phyloP scores from a whole-genome alignment of 2,797 vertebrate genomes.

The Anniella stebbinsi region DNA sequence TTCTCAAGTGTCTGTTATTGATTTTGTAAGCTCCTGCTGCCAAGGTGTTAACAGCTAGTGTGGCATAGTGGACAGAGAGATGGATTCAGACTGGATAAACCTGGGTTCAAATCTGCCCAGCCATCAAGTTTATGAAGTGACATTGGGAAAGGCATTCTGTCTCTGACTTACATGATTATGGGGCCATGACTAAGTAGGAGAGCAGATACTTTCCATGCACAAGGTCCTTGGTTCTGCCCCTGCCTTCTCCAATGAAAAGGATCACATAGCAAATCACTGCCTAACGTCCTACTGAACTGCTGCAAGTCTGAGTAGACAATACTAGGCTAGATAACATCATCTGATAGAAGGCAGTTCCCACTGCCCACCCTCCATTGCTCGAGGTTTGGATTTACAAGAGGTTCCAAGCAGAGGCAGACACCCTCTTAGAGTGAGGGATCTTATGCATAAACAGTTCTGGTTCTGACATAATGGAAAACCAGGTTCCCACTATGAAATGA shows the following conservation, averaged over 20 bases:
- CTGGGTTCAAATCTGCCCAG: background rate
- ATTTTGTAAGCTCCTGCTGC: background rate
- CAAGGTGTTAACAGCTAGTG: background rate
- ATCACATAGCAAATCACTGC: background rate
- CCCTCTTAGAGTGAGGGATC: background rate
- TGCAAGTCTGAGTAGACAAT: background rate
- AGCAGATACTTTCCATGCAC: background rate
- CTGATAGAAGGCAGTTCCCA: background rate
- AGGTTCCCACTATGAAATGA: too few relatives aligned
- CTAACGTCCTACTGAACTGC: background rate
- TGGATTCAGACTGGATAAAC: background rate
- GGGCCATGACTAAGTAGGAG: background rate
- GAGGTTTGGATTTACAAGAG: background rate
- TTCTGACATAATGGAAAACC: background rate
- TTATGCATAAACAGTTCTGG: background rate
- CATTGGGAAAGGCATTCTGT: background rate
- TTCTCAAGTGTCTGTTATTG: background rate
- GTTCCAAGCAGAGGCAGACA: background rate
- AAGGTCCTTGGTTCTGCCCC: background rate
- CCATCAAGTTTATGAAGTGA: background rate
- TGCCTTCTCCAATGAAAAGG: background rate
- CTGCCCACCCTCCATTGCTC: background rate
- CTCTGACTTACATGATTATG: background rate
- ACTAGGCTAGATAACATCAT: background rate
- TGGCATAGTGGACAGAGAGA: background rate